Base-by-base conservation (phyloP, 2,888 invertebrate genomes). In the Cyrtodaria siliqua region DNA sequence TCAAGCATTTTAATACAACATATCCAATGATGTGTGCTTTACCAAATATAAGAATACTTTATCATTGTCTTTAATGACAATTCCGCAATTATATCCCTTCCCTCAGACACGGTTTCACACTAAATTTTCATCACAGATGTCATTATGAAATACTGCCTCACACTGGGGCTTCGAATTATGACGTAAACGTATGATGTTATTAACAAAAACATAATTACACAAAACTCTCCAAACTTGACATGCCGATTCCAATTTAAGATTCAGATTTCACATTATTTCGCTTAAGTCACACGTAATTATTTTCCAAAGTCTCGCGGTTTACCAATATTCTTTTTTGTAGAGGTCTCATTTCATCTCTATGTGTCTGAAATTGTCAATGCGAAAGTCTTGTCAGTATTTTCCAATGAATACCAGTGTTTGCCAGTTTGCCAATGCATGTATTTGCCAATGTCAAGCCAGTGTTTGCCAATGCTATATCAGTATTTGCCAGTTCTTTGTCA, bases 221-320 rank as follows among this genome's bases (percentile, higher is more conserved):
- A 64, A 71, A 64, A 64, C 64, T 64, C 59, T 29, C 33, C 57
- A 42, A 38, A 70, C 71, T 52, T 71, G 71, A 56, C 69, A 67
- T 76, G 76, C 53, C 44, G 57, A 56, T 57, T 70, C 62, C 66
- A 76, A 70, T 70, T 67, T 76, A 47, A 71, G 76, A 76, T 61
- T 76, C 70, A 61, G 64, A 62, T 76, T 76, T 76, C 70, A 69
- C 63, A 75, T 69, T 75, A 69, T 69, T 74, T 69, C 64, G 40
- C 68, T 64, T 55, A 27, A 75, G 59, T 69, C 68, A 20, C 49
- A 62, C 68, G 59, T 75, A 64, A 75, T 75, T 75, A 69, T 75
- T 59, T 72, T 55, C 47, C 68, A 29, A 33, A 52, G 18, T 52
- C 33, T 23, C 20, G 50, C 40, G 40, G 50, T 59, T 50, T 57